Percentiles rank a stretch among this genome's conserved stretches.
phyloP scores from a whole-genome alignment of 2,888 invertebrate genomes.

The Prosapia bicincta region DNA sequence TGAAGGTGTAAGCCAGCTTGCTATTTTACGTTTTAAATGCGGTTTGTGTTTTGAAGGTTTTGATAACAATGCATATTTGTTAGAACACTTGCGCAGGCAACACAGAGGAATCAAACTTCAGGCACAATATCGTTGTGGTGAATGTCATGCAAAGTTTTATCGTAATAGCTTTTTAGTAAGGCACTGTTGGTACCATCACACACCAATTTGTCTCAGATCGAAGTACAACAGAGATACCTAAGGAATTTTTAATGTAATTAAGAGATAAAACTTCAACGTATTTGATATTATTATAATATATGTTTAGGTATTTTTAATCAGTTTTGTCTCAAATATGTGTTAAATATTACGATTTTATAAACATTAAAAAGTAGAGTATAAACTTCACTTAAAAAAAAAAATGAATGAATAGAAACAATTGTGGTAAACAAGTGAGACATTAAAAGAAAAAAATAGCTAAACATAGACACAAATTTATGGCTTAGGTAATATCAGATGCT shows the following conservation, averaged over 20 bases:
- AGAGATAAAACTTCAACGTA: too few relatives aligned
- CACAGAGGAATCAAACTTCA: constrained; percentile 38
- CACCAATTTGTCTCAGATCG: constrained; percentile 27
- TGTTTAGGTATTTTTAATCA: too few relatives aligned
- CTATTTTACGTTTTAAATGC: constrained; percentile 37
- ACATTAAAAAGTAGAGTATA: too few relatives aligned
- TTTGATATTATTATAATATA: too few relatives aligned
- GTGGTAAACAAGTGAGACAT: too few relatives aligned
- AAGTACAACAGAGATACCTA: not conserved
- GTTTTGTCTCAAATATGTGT: too few relatives aligned
- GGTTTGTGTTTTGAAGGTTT: constrained; percentile 39
- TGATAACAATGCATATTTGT: constrained; percentile 36
- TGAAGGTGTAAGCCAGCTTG: constrained; percentile 17
- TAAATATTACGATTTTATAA: too few relatives aligned
- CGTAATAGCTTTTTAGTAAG: constrained; percentile 41
- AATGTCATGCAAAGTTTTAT: constrained; percentile 42
- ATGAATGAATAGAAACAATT: too few relatives aligned
- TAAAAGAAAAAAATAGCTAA: too few relatives aligned
- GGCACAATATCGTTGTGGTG: constrained; percentile 41
- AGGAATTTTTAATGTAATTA: not conserved
- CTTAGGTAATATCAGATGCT: too few relatives aligned
- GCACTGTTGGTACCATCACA: constrained; percentile 40
- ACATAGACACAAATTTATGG: too few relatives aligned
- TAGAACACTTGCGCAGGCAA: constrained; percentile 37
- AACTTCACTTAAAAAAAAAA: too few relatives aligned